phyloP scores from a whole-genome alignment of 2,113 vertebrate genomes.

The Hydrolagus affinis region DNA sequence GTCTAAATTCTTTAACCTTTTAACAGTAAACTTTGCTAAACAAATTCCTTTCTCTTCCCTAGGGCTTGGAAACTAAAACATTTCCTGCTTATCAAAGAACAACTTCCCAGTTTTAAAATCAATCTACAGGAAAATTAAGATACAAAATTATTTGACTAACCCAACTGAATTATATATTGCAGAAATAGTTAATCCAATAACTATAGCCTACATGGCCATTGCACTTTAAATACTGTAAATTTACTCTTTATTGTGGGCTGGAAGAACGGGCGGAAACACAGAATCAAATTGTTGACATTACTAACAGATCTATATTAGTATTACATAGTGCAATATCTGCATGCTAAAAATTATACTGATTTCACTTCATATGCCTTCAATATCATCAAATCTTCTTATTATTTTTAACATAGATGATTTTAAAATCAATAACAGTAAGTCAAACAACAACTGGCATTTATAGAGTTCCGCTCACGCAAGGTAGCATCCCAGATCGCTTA shows the following conservation, averaged over 20 bases:
- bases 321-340: no score
- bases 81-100: background rate
- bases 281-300: background rate
- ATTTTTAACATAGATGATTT: no score
- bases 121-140: background rate
- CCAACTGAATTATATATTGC: background rate
- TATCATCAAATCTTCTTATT: no score
- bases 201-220: background rate
- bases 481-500: no score
- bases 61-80: slow-evolving; percentile 18
- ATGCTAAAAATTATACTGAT: no score
- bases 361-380: no score
- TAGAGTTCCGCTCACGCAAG: no score
- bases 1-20: slow-evolving; percentile 20
- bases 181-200: background rate
- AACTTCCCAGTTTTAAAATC: background rate
- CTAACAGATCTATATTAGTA: no score
- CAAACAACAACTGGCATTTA: no score
- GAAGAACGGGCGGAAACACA: no score
- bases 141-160: background rate
- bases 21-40: background rate
- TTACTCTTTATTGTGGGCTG: background rate
- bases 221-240: background rate
- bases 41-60: background rate
- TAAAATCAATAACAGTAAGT: no score